phyloP scores from a whole-genome alignment of 2,888 invertebrate species.

The Hirtodrosophila duncani region DNA sequence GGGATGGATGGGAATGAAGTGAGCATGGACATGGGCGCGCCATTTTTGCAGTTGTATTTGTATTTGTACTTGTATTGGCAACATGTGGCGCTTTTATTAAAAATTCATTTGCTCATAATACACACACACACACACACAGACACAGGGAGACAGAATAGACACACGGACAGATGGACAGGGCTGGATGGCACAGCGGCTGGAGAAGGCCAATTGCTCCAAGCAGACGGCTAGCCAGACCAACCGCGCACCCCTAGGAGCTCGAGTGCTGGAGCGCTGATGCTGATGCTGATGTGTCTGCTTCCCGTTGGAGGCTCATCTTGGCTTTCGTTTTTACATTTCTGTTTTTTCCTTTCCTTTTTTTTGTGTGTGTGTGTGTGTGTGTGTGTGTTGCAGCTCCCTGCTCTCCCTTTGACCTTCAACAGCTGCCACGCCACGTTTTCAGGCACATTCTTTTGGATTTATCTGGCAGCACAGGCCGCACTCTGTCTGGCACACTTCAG shows the following conservation, averaged over 20 bases:
- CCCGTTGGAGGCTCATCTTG: not conserved
- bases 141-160: slow-evolving; percentile 1
- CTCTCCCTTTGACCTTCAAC: slow-evolving; percentile 56
- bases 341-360: not conserved
- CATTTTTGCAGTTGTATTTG: slow-evolving; percentile 48
- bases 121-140: slow-evolving; percentile 30
- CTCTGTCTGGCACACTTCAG: too few species aligned
- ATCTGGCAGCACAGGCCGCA: not conserved
- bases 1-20: not conserved
- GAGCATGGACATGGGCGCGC: slow-evolving; percentile 12
- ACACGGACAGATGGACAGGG: not conserved
- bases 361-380: not conserved
- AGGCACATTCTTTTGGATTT: slow-evolving; percentile 40
- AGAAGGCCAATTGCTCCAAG: slow-evolving; percentile 8
- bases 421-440: slow-evolving; percentile 45
- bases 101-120: slow-evolving; percentile 67
- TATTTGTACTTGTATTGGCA: slow-evolving; percentile 64
- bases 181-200: not conserved
- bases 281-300: not conserved
- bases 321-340: slow-evolving; percentile 2
- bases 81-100: slow-evolving; percentile 73
- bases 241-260: slow-evolving; percentile 24
- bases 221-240: slow-evolving; percentile 27
- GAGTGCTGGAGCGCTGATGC: too few species aligned
- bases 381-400: not conserved